Percentiles rank a stretch among this genome's conserved stretches.
phyloP scores from a whole-genome alignment of 2,113 vertebrate genomes.

The Zosterops lateralis region DNA sequence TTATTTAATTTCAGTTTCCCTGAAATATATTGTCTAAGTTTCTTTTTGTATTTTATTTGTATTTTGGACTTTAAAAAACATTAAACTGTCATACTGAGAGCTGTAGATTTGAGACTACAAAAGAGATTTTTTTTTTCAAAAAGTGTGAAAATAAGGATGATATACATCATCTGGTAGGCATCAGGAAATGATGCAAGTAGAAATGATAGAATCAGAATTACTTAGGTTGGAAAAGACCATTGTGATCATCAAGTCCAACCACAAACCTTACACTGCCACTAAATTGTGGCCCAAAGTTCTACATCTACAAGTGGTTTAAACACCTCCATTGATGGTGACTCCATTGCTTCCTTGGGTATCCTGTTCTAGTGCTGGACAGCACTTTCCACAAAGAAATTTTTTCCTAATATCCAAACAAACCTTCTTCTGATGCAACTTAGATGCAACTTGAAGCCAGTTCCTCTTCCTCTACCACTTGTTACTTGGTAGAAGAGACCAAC shows the following conservation, averaged over 20 bases:
- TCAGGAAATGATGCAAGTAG: background rate
- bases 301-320: background rate
- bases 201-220: background rate
- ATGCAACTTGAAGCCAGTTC: background rate
- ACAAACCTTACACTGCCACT: background rate
- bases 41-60: background rate
- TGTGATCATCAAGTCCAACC: too few relatives aligned
- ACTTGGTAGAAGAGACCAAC: background rate
- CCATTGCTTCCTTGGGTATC: background rate
- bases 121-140: background rate
- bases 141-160: background rate
- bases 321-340: background rate
- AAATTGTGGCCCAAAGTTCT: background rate
- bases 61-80: background rate
- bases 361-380: background rate
- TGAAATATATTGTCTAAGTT: background rate
- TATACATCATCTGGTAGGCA: background rate
- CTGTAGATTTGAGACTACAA: background rate
- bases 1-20: background rate
- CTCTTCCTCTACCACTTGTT: background rate
- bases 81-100: background rate
- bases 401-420: background rate
- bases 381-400: background rate
- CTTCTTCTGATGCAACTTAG: background rate
- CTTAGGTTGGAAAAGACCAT: background rate